These are phyloP conservation scores for Spodoptera exigua DNA, from an alignment of 2,888 invertebrate genomes.

Conservation along the genomic window DNA sequence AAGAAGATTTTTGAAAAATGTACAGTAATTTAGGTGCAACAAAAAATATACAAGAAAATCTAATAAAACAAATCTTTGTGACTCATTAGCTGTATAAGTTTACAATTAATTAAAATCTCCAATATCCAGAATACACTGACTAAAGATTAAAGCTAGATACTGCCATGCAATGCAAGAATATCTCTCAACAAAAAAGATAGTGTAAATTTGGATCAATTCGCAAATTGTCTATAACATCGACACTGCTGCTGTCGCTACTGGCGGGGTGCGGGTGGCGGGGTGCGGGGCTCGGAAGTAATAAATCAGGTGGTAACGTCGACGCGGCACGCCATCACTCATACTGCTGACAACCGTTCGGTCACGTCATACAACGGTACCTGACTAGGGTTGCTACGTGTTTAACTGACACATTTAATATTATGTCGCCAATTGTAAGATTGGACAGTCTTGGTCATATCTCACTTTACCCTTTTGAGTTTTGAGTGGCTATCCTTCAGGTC, in stretches of 20 bases:
- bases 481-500: too few relatives aligned
- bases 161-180: slow-evolving; percentile 4
- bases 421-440: background rate
- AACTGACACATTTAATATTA: slow-evolving; percentile 9
- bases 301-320: slow-evolving; percentile 88
- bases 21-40: too few relatives aligned
- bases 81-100: too few relatives aligned
- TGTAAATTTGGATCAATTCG: slow-evolving; percentile 8
- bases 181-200: slow-evolving; percentile 3
- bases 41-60: too few relatives aligned
- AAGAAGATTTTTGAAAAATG: too few relatives aligned
- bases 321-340: slow-evolving; percentile 88
- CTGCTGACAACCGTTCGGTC: slow-evolving; percentile 78
- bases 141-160: too few relatives aligned
- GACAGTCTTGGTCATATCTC: too few relatives aligned
- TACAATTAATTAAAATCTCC: too few relatives aligned
- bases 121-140: too few relatives aligned
- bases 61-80: too few relatives aligned
- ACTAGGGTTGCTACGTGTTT: slow-evolving; percentile 46
- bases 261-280: slow-evolving; percentile 36
- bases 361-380: slow-evolving; percentile 77
- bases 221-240: slow-evolving; percentile 32
- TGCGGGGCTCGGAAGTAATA: slow-evolving; percentile 83
- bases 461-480: too few relatives aligned
- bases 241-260: slow-evolving; percentile 64